Conservation (phyloP, 2,113 vertebrate genomes). For the Empidonax traillii region DNA sequence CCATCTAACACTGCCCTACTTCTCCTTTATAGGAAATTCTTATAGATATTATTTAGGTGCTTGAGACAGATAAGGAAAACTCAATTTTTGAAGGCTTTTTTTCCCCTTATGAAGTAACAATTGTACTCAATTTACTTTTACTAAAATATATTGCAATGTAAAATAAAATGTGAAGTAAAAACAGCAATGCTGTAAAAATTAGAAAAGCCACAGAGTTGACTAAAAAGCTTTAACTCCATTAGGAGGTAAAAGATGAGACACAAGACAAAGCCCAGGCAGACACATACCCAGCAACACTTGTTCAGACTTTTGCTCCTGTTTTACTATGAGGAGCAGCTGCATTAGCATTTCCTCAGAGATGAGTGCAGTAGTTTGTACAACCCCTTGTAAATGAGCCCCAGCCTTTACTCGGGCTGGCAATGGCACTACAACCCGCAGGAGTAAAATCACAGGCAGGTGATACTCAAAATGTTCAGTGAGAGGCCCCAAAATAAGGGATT, state of each 20-base stretch:
- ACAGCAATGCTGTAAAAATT: neutral
- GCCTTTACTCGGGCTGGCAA: neutral
- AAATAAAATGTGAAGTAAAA: too few relatives aligned
- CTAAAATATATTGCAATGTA: neutral
- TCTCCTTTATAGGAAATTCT: neutral
- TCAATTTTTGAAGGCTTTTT: neutral
- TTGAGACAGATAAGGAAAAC: neutral
- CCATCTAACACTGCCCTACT: rapidly evolving
- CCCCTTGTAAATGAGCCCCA: neutral
- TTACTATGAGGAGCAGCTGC: neutral
- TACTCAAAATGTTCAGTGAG: neutral
- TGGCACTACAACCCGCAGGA: neutral
- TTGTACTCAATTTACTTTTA: neutral
- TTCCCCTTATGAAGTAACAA: neutral
- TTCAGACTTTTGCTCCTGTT: neutral
- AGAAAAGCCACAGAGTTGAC: neutral
- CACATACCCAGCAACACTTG: neutral
- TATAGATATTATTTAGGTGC: neutral
- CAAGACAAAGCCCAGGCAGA: neutral
- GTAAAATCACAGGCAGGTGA: neutral
- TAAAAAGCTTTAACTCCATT: neutral
- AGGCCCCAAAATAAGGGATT: neutral
- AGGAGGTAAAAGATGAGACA: neutral
- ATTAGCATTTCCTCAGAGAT: neutral
- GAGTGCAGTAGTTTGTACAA: neutral